Evolutionary conservation across 2,113 vertebrate species (phyloP).

Genomic region (Pomatostomus ruficeps): DNA sequence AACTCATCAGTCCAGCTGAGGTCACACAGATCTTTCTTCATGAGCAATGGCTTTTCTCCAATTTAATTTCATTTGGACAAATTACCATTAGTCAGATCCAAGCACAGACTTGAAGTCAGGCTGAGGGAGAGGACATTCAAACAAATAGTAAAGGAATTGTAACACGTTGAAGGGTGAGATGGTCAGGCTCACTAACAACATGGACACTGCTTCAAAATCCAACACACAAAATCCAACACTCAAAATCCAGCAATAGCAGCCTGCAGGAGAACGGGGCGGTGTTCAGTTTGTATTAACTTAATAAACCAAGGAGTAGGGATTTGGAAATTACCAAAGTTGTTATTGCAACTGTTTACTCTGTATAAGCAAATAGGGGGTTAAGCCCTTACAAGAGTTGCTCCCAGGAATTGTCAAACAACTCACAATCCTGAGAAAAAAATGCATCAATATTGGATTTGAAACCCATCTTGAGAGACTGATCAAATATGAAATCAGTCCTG

Average conservation of each 20-base stretch:
- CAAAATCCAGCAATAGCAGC: background rate
- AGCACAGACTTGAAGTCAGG: background rate
- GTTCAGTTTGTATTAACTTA: background rate
- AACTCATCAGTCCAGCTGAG: background rate
- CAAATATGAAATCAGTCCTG: background rate
- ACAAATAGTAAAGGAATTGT: background rate
- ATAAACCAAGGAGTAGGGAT: background rate
- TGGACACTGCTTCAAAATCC: background rate
- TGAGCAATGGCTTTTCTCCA: background rate
- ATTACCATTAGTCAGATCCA: background rate
- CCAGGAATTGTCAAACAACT: conserved; percentile 10
- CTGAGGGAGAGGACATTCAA: background rate
- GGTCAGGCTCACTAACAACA: background rate
- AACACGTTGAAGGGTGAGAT: background rate
- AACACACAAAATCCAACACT: rapidly evolving
- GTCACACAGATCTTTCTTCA: background rate
- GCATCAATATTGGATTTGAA: background rate
- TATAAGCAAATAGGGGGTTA: background rate
- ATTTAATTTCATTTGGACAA: background rate
- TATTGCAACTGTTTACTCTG: background rate
- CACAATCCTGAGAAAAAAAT: background rate
- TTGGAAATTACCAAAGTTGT: background rate
- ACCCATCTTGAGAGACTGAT: background rate
- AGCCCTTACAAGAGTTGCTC: background rate
- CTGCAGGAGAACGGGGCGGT: background rate